Conservation (phyloP, 2,113 vertebrate genomes). For the Aplodontia rufa region DNA sequence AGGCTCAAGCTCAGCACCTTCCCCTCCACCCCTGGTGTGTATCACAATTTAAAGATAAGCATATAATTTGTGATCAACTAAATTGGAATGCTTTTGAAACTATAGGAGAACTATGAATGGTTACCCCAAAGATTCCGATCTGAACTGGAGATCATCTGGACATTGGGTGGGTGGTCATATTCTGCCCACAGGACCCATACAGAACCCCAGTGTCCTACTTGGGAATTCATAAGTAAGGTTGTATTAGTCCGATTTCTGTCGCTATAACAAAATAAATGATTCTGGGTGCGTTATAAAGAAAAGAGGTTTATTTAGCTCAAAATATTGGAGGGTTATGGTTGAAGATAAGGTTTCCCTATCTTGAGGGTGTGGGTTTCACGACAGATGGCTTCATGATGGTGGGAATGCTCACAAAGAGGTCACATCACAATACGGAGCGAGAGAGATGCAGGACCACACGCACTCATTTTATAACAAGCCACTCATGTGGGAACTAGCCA, state of each 20-base stretch:
- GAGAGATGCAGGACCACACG: neutral
- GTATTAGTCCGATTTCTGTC: neutral
- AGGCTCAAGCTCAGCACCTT: neutral
- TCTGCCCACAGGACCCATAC: neutral
- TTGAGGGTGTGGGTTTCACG: neutral
- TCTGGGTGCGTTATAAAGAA: neutral
- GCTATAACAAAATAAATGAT: neutral
- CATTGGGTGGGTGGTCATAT: neutral
- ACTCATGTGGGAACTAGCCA: neutral
- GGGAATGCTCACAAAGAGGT: neutral
- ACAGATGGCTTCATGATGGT: no score
- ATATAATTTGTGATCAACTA: neutral
- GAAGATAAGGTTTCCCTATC: no score
- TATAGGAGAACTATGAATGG: neutral
- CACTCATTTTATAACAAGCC: neutral
- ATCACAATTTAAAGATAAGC: neutral
- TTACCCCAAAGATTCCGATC: neutral
- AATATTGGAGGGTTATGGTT: neutral
- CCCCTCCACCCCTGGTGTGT: rapidly evolving
- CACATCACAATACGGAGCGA: neutral
- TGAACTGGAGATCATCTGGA: neutral
- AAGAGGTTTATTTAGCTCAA: neutral
- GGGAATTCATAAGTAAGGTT: neutral
- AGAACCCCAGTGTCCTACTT: rapidly evolving
- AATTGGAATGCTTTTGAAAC: neutral